These are phyloP conservation scores for Serinus canaria DNA, from an alignment of 2,113 vertebrate species.

Conservation along the genomic window DNA sequence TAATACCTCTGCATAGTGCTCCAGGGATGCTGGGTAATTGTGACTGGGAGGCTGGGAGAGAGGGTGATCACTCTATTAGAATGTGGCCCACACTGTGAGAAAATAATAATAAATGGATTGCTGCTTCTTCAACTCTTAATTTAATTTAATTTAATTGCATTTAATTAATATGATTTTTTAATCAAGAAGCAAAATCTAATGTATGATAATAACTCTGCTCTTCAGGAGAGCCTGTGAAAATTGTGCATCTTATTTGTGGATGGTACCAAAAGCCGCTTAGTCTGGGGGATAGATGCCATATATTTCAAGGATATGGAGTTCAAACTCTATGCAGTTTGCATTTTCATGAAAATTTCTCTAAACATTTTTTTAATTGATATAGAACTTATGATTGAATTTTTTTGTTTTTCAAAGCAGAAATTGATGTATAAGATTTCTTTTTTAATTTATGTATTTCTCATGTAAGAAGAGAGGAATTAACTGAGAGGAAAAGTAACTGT, in stretches of 20 bases:
- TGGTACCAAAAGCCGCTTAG: constrained; percentile 24
- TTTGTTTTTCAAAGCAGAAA: not conserved
- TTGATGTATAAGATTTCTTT: not conserved
- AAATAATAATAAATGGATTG: constrained; percentile 59
- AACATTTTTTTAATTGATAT: not conserved
- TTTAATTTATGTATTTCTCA: not conserved
- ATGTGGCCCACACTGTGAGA: constrained; percentile 35
- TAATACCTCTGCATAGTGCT: not conserved
- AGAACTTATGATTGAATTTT: not conserved
- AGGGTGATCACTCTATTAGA: constrained; percentile 40
- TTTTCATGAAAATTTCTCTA: constrained; percentile 23
- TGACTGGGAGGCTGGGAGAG: constrained; percentile 18
- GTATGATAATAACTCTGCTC: constrained; percentile 50
- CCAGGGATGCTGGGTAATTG: not conserved
- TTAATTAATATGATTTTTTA: constrained; percentile 69
- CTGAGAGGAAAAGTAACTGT: not conserved
- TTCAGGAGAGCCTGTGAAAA: constrained; percentile 41
- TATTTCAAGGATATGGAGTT: constrained; percentile 36
- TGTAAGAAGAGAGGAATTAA: not conserved
- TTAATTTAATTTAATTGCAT: constrained; percentile 66
- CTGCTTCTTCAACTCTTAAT: constrained; percentile 57
- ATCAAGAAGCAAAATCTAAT: constrained; percentile 58
- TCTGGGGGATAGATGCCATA: not conserved
- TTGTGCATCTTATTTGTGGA: constrained; percentile 38
- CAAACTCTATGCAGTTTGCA: not conserved